Base-by-base conservation (phyloP, 2,888 invertebrate species). In the Zeuzera pyrina region DNA sequence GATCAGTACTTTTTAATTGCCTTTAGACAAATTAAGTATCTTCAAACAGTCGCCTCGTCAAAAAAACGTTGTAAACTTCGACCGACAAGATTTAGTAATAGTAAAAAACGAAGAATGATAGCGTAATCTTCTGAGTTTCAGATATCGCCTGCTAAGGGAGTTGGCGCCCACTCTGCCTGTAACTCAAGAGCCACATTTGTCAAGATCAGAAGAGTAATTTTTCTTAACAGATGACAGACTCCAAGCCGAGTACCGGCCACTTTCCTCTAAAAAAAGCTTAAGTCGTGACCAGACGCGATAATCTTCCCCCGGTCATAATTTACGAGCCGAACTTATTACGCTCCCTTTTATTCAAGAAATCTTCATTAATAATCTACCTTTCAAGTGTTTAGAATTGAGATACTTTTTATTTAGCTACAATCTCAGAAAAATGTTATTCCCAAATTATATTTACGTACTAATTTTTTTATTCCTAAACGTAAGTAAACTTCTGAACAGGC, bases 171-270 rank as follows among this genome's bases (percentile, higher is more conserved):
- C 14, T 15, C 12, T 15, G 11, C 29, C 15, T 38, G 27, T 25
- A 34, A 23, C 38, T 26, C 31, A 31, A 38, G 39, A 36, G 36
- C 35, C 38, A 36, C 47, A 51, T 59, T 57, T 52, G 49, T 58
- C 57, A 57, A 52, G 49, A 57, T 48, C 52, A 45, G 38, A 39
- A 43, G 40, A 34, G 43, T 44, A 45, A 44, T 57, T 53, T 52
- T 41, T 43, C 42, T 34, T 36, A 32, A 38, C 38, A 39, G 47
- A 45, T 45, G 50, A 45, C 47, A 43, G 36, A 36, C 34, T 34
- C 32, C 29, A 31, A 25, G 33, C 30, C 33, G 34, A 34, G 33
- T 12, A 33, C 33, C 35, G 31, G 31, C 34, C 35, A 41, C 35
- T 35, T 38, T 40, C 30, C 39, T 32, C 25, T 13, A 35, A 35